Evolutionary conservation across 2,888 invertebrate genomes (phyloP).

Genomic region (Neoscelio sp.): DNA sequence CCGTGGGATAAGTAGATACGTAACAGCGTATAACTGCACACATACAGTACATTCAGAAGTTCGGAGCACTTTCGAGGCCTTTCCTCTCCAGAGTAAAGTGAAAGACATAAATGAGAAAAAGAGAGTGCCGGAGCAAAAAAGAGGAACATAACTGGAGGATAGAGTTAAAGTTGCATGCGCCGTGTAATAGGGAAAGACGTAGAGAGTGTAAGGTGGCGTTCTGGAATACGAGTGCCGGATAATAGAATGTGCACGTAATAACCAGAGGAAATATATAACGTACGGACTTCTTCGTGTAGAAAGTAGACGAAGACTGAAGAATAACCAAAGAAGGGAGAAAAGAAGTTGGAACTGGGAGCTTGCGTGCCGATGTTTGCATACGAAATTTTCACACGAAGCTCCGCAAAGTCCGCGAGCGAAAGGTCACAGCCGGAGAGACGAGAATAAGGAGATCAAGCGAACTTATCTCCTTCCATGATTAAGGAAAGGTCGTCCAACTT

Average conservation of each 20-base stretch:
- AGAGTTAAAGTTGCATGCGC: slow-evolving; percentile 73
- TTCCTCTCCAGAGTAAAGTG: slow-evolving; percentile 58
- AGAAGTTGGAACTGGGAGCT: slow-evolving; percentile 69
- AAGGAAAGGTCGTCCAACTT: slow-evolving; percentile 53
- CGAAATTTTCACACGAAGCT: slow-evolving; percentile 70
- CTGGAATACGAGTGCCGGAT: slow-evolving; percentile 73
- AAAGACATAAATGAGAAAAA: slow-evolving; percentile 53
- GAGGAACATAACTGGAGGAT: slow-evolving; percentile 41
- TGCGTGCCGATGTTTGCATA: slow-evolving; percentile 71
- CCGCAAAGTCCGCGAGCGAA: slow-evolving; percentile 51
- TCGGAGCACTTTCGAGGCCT: slow-evolving; percentile 68
- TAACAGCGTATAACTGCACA: slow-evolving; percentile 62
- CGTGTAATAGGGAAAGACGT: slow-evolving; percentile 64
- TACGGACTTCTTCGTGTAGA: slow-evolving; percentile 68
- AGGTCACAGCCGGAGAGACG: slow-evolving; percentile 37
- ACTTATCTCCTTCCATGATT: slow-evolving; percentile 58
- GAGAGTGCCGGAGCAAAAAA: slow-evolving; percentile 40
- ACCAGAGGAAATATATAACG: slow-evolving; percentile 75
- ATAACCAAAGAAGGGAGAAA: slow-evolving; percentile 80
- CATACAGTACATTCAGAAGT: slow-evolving; percentile 73
- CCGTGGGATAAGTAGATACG: slow-evolving; percentile 76
- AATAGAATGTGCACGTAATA: slow-evolving; percentile 81
- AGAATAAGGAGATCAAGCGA: slow-evolving; percentile 35
- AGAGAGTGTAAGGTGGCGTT: slow-evolving; percentile 65
- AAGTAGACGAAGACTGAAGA: slow-evolving; percentile 74